Conservation (phyloP, 2,797 vertebrate genomes). For the Galaxias olidus region DNA sequence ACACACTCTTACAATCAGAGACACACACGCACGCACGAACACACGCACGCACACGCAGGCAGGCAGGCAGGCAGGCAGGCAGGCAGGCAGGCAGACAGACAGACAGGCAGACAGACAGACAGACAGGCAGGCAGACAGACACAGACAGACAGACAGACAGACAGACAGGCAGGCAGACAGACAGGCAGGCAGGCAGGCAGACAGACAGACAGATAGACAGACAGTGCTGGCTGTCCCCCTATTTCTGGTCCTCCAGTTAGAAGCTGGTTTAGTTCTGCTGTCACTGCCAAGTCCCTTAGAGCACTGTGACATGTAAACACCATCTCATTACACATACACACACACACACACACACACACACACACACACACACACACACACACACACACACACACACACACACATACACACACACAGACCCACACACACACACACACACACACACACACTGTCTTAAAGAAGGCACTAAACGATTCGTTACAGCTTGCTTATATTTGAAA, state of each 20-base stretch:
- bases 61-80: neutral
- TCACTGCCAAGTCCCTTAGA: no score
- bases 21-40: slow-evolving; percentile 12
- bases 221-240: neutral
- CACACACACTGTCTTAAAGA: neutral
- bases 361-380: neutral
- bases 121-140: no score
- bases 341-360: neutral
- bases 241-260: no score
- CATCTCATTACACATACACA: neutral
- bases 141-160: neutral
- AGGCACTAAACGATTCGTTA: no score
- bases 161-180: no score
- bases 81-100: no score
- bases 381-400: neutral
- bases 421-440: neutral
- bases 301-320: no score
- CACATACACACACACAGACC: slow-evolving; percentile 7
- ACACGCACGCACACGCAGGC: slow-evolving; percentile 7
- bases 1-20: neutral
- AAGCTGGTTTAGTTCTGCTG: no score
- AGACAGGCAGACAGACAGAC: no score
- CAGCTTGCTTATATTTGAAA: no score
- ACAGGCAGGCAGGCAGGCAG: no score
- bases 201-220: no score